Conservation (phyloP, 2,113 vertebrate genomes). For the Ceuthmochares aereus region DNA sequence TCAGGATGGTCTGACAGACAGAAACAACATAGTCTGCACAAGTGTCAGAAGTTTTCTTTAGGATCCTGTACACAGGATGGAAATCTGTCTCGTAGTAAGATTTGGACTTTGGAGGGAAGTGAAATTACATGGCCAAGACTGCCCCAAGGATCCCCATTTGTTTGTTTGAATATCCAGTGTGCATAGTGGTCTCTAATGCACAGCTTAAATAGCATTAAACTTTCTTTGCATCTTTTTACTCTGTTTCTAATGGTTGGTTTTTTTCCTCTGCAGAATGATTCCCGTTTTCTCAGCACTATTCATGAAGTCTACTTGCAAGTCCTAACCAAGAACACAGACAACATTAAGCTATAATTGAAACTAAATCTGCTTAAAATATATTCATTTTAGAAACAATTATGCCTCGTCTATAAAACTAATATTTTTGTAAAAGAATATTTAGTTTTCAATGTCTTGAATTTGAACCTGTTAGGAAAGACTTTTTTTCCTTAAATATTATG, state of each 20-base stretch:
- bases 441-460: conserved; percentile 71
- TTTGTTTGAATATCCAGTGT: not conserved
- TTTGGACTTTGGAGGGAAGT: not conserved
- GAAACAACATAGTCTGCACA: not conserved
- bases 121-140: not conserved
- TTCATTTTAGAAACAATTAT: conserved; percentile 62
- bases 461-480: conserved; percentile 69
- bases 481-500: conserved; percentile 68
- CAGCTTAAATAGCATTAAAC: not conserved
- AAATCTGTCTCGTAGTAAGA: not conserved
- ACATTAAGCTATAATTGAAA: conserved; percentile 85
- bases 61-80: not conserved
- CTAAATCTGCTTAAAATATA: conserved; percentile 7
- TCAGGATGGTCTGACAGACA: not conserved
- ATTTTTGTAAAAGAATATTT: conserved; percentile 69
- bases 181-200: not conserved
- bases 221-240: not conserved
- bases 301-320: conserved; percentile 93
- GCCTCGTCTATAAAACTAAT: conserved; percentile 68
- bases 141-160: not conserved
- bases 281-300: conserved; percentile 89
- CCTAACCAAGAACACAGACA: conserved; percentile 87
- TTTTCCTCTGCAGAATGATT: conserved; percentile 85
- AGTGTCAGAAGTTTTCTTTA: too few species aligned
- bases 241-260: not conserved